phyloP scores from a whole-genome alignment of 1,140 invertebrate species.

The Drosophila biarmipes region DNA sequence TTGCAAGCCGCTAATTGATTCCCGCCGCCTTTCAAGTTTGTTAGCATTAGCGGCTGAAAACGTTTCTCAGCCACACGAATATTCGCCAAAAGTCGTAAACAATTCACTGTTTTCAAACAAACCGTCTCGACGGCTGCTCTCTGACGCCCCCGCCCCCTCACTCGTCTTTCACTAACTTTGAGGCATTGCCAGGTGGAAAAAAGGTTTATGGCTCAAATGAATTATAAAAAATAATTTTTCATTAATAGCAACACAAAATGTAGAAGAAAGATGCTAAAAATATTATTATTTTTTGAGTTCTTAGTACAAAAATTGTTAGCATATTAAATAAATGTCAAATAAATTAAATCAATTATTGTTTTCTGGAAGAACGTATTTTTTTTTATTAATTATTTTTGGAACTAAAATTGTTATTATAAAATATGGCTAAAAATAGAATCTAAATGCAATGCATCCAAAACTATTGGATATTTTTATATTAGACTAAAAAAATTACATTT shows the following conservation, averaged over 20 bases:
- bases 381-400: neutral
- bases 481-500: neutral
- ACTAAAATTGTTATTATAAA: neutral
- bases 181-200: slow-evolving; percentile 16
- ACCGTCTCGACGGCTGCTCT: slow-evolving; percentile 8
- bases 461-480: too few relatives aligned
- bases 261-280: neutral
- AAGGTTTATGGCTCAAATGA: neutral
- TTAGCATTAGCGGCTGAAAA: slow-evolving; percentile 57
- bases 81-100: slow-evolving; percentile 28
- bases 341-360: too few relatives aligned
- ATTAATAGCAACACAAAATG: neutral
- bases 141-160: neutral
- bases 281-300: neutral
- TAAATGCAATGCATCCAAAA: too few relatives aligned
- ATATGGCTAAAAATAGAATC: too few relatives aligned
- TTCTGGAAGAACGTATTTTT: too few relatives aligned
- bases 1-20: slow-evolving; percentile 63
- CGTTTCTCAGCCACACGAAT: slow-evolving; percentile 8
- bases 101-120: slow-evolving; percentile 41
- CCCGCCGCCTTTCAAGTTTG: slow-evolving; percentile 42
- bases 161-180: neutral
- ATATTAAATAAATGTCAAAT: too few relatives aligned
- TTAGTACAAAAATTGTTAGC: too few relatives aligned
- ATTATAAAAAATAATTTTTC: too few relatives aligned